Conservation (phyloP, 2,888 invertebrate species). For the Ichneumoninae sp. region DNA sequence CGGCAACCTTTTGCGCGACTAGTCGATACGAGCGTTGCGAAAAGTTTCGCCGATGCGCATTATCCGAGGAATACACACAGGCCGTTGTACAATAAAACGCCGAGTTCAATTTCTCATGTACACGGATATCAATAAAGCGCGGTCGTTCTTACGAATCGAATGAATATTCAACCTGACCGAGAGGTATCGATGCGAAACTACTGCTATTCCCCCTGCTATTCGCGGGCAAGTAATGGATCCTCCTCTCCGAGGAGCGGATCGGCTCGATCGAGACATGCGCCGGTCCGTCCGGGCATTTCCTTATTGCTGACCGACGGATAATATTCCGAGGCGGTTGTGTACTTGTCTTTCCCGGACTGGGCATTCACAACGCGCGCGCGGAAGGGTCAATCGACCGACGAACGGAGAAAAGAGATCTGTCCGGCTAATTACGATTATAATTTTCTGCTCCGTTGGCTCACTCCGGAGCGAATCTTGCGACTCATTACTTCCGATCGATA, state of each 20-base stretch:
- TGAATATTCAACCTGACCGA: slow-evolving; percentile 56
- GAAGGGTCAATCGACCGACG: neutral
- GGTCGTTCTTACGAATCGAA: slow-evolving; percentile 45
- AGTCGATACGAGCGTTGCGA: slow-evolving; percentile 38
- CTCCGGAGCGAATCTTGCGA: neutral
- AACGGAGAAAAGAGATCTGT: neutral
- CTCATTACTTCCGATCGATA: slow-evolving; percentile 37
- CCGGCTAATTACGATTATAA: slow-evolving; percentile 41
- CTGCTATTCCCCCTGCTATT: slow-evolving; percentile 42
- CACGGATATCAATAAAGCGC: slow-evolving; percentile 64
- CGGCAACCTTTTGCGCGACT: slow-evolving; percentile 52
- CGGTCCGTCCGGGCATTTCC: slow-evolving; percentile 75
- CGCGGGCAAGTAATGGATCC: slow-evolving; percentile 54
- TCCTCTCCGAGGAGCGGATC: slow-evolving; percentile 27
- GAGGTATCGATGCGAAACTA: slow-evolving; percentile 48
- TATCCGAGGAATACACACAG: slow-evolving; percentile 34
- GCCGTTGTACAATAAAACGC: slow-evolving; percentile 11
- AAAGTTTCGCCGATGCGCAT: slow-evolving; percentile 46
- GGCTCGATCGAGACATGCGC: slow-evolving; percentile 47
- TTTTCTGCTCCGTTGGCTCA: slow-evolving; percentile 23
- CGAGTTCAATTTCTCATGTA: slow-evolving; percentile 60
- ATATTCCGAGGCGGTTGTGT: slow-evolving; percentile 7
- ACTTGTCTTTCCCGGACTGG: slow-evolving; percentile 51
- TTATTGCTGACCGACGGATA: slow-evolving; percentile 79
- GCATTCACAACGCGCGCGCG: slow-evolving; percentile 26